Evolutionary conservation across 2,888 invertebrate species (phyloP), one percentile per base, ranked within the genome.

Genomic region (Carterocephalus palaemon): DNA sequence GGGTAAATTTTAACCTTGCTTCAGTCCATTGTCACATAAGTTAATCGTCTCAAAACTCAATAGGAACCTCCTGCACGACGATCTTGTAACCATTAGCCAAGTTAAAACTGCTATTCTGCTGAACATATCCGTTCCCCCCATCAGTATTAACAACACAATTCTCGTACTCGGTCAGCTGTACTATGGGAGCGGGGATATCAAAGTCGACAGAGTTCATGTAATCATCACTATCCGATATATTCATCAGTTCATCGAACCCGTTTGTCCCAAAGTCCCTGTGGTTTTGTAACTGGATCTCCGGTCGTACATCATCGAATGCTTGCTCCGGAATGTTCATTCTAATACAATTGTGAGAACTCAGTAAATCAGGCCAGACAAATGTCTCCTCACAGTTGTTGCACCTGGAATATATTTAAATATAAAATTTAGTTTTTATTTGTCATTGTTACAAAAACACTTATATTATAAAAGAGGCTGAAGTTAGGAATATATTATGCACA

Each of bases 11-110:
- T n/a, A n/a, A n/a, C n/a, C n/a, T n/a, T n/a, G n/a, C n/a, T n/a
- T n/a, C n/a, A n/a, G n/a, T n/a, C n/a, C n/a, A n/a, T n/a, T n/a
- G n/a, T n/a, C n/a, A n/a, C n/a, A n/a, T n/a, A n/a, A n/a, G n/a
- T n/a, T n/a, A n/a, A n/a, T n/a, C n/a, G n/a, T n/a, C n/a, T 59
- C 55, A 82, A 59, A 83, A 84, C 47, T 84, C 83, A 8, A 84
- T 79, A 0, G 84, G 84, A 7, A 84, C 84, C 47, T 83, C 84
- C 15, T 81, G 79, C 68, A 79, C 64, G 0, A 78, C 59, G 8
- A 83, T 46, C 24, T 71, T 79, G 54, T 74, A 81, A 0, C 68
- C 68, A 52, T 54, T 63, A n/a, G 2, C 48, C 47, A n/a, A 16
- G 8, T 31, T 22, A 2, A 34, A 22, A 41, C 31, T 43, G 7